These are phyloP conservation scores for Patagioenas fasciata DNA, from an alignment of 2,113 vertebrate genomes.

Conservation along the genomic window DNA sequence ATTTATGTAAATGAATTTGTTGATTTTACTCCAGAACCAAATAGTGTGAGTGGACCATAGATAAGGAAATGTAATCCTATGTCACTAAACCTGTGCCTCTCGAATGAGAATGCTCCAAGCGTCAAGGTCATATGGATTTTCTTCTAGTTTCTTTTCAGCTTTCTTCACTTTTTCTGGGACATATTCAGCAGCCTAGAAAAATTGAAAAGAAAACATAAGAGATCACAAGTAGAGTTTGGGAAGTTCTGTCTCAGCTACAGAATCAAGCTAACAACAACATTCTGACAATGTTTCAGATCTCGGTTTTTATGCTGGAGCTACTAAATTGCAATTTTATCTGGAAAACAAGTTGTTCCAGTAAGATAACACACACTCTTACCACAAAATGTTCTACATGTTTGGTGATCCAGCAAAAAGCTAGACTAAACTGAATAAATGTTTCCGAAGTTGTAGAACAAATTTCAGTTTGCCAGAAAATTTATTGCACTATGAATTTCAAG, in stretches of 20 bases:
- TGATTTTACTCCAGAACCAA: constrained; percentile 79
- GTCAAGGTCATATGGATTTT: constrained; percentile 99
- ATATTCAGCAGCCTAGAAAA: constrained; percentile 90
- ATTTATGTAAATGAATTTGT: constrained; percentile 70
- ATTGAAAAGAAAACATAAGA: constrained; percentile 47
- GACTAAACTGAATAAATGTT: neutral
- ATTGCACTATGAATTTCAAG: neutral
- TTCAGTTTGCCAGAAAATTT: neutral
- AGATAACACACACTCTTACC: neutral
- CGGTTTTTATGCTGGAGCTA: neutral
- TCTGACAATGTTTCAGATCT: neutral
- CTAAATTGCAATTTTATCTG: neutral
- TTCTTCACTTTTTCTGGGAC: constrained; percentile 99
- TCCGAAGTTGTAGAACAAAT: neutral
- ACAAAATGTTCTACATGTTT: neutral
- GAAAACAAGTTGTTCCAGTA: neutral
- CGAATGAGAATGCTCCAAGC: constrained; percentile 99
- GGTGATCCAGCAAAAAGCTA: neutral
- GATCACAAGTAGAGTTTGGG: constrained; percentile 21
- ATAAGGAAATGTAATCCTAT: constrained; percentile 99
- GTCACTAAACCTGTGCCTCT: constrained; percentile 99
- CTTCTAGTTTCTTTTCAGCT: constrained; percentile 99
- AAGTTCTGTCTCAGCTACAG: neutral
- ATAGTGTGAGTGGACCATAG: constrained; percentile 83
- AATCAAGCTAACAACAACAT: neutral